Base-by-base conservation (phyloP, 1,140 invertebrate species). In the Eupristina koningsbergeri region DNA sequence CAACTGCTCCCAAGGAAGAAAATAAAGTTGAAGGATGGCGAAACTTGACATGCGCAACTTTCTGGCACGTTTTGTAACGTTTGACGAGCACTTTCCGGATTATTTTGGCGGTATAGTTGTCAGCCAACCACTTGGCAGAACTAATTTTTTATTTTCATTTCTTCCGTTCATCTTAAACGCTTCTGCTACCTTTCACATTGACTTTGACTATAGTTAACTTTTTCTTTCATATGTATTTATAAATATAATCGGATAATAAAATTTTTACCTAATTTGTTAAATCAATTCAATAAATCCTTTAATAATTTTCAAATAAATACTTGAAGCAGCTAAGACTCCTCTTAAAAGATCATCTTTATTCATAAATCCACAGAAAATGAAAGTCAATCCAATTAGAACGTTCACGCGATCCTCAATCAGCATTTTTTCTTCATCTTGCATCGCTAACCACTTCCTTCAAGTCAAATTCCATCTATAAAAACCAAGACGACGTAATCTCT, bases 381-480 rank as follows among this genome's bases (percentile, higher is more conserved):
- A 67, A 67, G 64, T 41, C 17, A 0, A 41, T 71, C 36, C 67
- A 71, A 71, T 71, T 71, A 71, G 19, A 41, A 17, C 7, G 17
- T 67, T 67, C 34, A 34, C 5, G 22, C 26, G 13, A 36, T 5
- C 34, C 17, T 9, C 0, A 41, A 11, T 39, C 67, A 67, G 26
- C 67, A 26, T 71, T 36, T 41, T 71, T 41, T 71, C 67, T 41
- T 71, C 36, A 41, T 39, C 13, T 22, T 26, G 26, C 22, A 3
- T 41, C 36, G 22, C 39, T 71, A 39, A 39, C 17, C 36, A 41
- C n/a, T 22, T 71, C 26, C 9, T 41, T 36, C 39, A 36, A 41
- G 26, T 71, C 36, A 39, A 41, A 39, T 71, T 71, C 17, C 19
- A 77, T n/a, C 88, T 85, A 84, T 87, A 84, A 88, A 88, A 67